phyloP scores from a whole-genome alignment of 2,113 vertebrate genomes.

The Acrocephalus kingi region DNA sequence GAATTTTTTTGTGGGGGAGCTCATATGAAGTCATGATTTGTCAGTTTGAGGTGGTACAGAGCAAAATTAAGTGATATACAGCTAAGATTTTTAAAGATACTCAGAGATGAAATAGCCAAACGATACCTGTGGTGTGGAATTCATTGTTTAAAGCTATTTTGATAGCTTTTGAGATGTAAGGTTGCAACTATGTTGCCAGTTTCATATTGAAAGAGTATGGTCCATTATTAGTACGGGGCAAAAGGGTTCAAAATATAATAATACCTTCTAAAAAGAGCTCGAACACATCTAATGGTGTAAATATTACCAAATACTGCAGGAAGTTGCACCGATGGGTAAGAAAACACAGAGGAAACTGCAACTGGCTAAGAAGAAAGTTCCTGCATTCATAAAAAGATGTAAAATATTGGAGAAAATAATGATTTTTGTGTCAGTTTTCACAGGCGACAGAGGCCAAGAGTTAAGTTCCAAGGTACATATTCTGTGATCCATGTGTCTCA shows the following conservation, averaged over 20 bases:
- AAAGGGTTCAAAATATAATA: not conserved
- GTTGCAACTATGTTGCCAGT: not conserved
- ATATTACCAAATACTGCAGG: not conserved
- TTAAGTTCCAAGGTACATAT: not conserved
- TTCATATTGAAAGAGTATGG: not conserved
- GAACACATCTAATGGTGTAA: not conserved
- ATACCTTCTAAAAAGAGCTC: not conserved
- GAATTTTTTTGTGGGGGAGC: not conserved
- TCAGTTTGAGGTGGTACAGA: not conserved
- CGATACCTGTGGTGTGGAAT: not conserved
- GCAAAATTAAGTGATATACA: not conserved
- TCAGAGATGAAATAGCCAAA: not conserved
- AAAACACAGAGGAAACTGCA: not conserved
- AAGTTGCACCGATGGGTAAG: not conserved
- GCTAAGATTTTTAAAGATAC: not conserved
- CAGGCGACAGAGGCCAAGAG: rapidly evolving
- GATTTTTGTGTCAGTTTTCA: not conserved
- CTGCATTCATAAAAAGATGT: not conserved
- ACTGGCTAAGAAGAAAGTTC: not conserved
- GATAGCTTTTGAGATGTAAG: not conserved
- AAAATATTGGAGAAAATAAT: not conserved
- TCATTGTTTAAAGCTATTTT: not conserved
- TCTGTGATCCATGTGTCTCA: not conserved
- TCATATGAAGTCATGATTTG: not conserved
- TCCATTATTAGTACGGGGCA: not conserved